phyloP scores from a whole-genome alignment of 2,888 invertebrate species.

The Cylloceria caligata region DNA sequence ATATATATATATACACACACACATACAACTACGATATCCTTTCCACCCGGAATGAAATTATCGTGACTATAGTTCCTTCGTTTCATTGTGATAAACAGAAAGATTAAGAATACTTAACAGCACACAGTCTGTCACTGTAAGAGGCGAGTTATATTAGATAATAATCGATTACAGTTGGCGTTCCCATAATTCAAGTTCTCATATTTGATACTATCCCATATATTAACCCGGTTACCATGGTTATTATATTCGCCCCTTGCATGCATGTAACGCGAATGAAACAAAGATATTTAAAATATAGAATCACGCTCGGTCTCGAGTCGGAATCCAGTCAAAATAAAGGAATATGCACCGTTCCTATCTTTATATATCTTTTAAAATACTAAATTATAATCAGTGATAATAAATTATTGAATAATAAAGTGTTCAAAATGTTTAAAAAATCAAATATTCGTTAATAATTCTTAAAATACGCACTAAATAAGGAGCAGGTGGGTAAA shows the following conservation, averaged over 20 bases:
- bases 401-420: neutral
- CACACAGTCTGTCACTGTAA: neutral
- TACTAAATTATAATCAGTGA: neutral
- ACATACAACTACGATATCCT: conserved; percentile 30
- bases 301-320: too few species aligned
- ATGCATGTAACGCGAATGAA: too few species aligned
- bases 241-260: too few species aligned
- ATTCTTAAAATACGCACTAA: too few species aligned
- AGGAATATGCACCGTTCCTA: too few species aligned
- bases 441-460: too few species aligned
- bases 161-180: neutral
- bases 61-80: conserved; percentile 9
- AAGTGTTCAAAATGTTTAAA: too few species aligned
- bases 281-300: neutral
- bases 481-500: too few species aligned
- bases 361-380: too few species aligned
- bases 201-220: neutral
- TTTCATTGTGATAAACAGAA: neutral
- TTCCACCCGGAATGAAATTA: conserved; percentile 39
- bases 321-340: too few species aligned
- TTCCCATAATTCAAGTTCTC: neutral
- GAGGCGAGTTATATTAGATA: neutral
- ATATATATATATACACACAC: neutral
- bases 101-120: neutral
- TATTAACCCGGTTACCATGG: neutral